Evolutionary conservation across 2,888 invertebrate species (phyloP), one percentile per base, ranked within the genome.

Genomic region (Abscondita cerata): DNA sequence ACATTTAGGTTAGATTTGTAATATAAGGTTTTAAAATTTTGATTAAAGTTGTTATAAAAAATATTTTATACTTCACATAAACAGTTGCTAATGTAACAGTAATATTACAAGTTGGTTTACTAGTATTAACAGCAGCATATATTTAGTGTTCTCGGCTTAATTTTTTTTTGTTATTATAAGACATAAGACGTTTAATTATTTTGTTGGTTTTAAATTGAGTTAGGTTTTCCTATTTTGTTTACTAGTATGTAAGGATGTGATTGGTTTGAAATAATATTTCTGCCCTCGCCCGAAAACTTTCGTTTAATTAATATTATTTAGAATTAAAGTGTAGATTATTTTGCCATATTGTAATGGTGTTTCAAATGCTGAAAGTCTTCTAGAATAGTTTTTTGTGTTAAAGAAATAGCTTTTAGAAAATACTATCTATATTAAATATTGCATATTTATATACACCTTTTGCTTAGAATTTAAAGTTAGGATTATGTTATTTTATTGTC

Each of bases 341-440:
- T 59, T 61, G 61, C 61, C 61, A 61, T 61, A 61, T 51, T 52
- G 44, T 52, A 34, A 48, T 50, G 48, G 51, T 61, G 52, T 56
- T 50, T 51, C 25, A 13, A 44, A 57, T 40, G 47, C 34, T 55
- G 25, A 25, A 33, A 36, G 36, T 36, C 36, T 44, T 44, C 13
- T 6, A n/a, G 18, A 18, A 44, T 44, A 19, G 44, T 44, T 18
- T 44, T 19, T 44, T 13, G 44, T 44, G 15, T 44, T 15, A 40
- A 40, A 11, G 18, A 44, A 41, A 44, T 6, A 18, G 16, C 5
- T 16, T 1, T 11, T 44, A 44, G 44, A 18, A 44, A 15, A 44
- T 44, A 19, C 44, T 11, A 44, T 44, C 40, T 40, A 40, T 40
- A 40, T 3, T 40, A 40, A n/a, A 40, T 40, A 1, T 13, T 40